phyloP scores from a whole-genome alignment of 2,888 invertebrate genomes.

The Zaprionus obscuricornis region DNA sequence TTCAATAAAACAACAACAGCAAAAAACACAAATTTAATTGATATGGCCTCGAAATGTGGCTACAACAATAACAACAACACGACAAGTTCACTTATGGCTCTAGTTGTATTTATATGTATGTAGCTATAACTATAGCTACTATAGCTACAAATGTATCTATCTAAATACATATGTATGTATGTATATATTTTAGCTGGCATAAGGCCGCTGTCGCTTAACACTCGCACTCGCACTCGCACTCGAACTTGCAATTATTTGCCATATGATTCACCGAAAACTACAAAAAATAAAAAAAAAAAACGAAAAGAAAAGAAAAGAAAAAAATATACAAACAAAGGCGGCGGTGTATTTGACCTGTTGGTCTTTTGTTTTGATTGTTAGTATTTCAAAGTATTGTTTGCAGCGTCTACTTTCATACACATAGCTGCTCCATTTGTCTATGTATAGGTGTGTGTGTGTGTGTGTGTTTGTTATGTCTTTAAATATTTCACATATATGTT shows the following conservation, averaged over 20 bases:
- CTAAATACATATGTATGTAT: background rate
- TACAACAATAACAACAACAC: too few relatives aligned
- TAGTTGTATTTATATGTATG: background rate
- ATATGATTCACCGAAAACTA: conserved; percentile 47
- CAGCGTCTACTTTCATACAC: conserved; percentile 1
- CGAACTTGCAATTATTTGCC: too few relatives aligned
- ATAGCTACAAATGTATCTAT: background rate
- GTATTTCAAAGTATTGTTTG: conserved; percentile 21
- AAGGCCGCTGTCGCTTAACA: conserved; percentile 24
- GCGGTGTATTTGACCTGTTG: conserved; percentile 50
- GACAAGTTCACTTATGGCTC: background rate
- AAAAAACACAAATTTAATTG: conserved; percentile 45
- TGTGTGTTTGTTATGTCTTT: too few relatives aligned
- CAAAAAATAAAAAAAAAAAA: conserved; percentile 26
- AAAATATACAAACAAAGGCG: conserved; percentile 45
- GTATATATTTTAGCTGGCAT: conserved; percentile 6
- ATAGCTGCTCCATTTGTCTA: too few relatives aligned
- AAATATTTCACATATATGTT: conserved; percentile 2
- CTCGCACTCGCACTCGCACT: conserved; percentile 18
- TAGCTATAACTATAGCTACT: background rate
- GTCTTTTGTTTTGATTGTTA: conserved; percentile 34
- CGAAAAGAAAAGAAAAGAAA: conserved; percentile 4
- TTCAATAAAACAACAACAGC: conserved; percentile 11
- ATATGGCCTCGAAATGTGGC: conserved; percentile 49
- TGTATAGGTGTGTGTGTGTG: too few relatives aligned